A percentile compares a stretch with the other conserved stretches of the same genome.
Conservation (phyloP, 2,888 invertebrate species). For the Scotopteryx bipunctaria region DNA sequence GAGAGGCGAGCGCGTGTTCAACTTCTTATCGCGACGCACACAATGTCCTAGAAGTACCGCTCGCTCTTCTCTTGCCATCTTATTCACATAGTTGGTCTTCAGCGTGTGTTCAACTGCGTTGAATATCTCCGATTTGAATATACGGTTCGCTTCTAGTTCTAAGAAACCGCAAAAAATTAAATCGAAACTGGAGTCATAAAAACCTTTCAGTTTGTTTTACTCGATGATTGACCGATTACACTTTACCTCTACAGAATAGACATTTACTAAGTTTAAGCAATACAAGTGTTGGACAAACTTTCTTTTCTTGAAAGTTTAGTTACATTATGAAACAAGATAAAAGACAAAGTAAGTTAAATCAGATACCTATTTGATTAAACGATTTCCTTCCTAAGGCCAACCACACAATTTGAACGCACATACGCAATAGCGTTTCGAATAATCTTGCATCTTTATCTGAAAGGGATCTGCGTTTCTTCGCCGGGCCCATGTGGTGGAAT, state of each 20-base stretch:
- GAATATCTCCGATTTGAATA: conserved; percentile 84
- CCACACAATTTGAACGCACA: conserved; percentile 86
- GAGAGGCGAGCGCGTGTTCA: conserved; percentile 83
- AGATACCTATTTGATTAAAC: conserved; percentile 84
- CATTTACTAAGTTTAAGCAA: background rate
- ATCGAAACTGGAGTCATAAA: background rate
- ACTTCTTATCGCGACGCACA: conserved; percentile 78
- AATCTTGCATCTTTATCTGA: conserved; percentile 86
- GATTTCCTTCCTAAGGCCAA: conserved; percentile 84
- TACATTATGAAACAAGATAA: conserved; percentile 10
- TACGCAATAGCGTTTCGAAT: conserved; percentile 82
- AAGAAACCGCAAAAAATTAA: too few species aligned
- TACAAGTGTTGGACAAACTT: background rate
- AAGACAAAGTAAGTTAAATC: conserved; percentile 15
- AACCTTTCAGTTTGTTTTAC: too few species aligned
- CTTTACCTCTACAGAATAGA: background rate
- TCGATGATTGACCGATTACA: background rate
- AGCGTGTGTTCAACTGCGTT: conserved; percentile 80
- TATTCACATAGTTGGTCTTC: conserved; percentile 61
- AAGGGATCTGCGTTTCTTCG: conserved; percentile 80
- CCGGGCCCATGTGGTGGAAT: conserved; percentile 85
- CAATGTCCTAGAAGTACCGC: conserved; percentile 80
- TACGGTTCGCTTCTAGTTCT: conserved; percentile 85
- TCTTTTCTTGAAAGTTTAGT: conserved; percentile 3
- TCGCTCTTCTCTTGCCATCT: conserved; percentile 77